These are phyloP conservation scores for Cygnus atratus DNA, from an alignment of 2,113 vertebrate genomes.

Conservation along the genomic window DNA sequence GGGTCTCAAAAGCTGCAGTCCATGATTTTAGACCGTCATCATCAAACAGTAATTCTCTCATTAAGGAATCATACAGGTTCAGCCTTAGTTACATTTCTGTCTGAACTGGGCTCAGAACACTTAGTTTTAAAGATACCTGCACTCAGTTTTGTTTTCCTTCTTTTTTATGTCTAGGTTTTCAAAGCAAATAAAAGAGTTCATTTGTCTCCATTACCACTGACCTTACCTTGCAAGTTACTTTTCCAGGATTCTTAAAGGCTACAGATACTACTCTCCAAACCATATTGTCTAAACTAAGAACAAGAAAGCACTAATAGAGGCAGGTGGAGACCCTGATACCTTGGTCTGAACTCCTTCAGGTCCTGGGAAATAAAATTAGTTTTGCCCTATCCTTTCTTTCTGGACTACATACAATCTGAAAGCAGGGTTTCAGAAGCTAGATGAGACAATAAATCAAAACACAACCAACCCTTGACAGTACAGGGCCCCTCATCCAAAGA, in stretches of 20 bases:
- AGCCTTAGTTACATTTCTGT: neutral
- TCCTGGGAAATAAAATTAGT: neutral
- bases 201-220: neutral
- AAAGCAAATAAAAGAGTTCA: neutral
- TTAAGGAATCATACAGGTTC: neutral
- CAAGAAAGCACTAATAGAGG: neutral
- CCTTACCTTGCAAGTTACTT: neutral
- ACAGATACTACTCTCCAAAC: neutral
- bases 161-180: neutral
- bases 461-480: neutral
- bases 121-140: neutral
- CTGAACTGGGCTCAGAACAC: neutral
- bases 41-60: neutral
- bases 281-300: neutral
- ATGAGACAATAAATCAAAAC: neutral
- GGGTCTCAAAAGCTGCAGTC: neutral
- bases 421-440: neutral
- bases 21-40: neutral
- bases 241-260: neutral
- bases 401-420: neutral
- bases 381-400: neutral
- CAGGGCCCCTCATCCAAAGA: neutral
- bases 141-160: neutral
- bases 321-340: neutral
- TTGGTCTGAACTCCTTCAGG: neutral